A percentile compares a stretch with the other conserved stretches of the same genome.
These are phyloP conservation scores for Pyxicephalus adspersus DNA, from an alignment of 2,113 vertebrate species.

Conservation along the genomic window DNA sequence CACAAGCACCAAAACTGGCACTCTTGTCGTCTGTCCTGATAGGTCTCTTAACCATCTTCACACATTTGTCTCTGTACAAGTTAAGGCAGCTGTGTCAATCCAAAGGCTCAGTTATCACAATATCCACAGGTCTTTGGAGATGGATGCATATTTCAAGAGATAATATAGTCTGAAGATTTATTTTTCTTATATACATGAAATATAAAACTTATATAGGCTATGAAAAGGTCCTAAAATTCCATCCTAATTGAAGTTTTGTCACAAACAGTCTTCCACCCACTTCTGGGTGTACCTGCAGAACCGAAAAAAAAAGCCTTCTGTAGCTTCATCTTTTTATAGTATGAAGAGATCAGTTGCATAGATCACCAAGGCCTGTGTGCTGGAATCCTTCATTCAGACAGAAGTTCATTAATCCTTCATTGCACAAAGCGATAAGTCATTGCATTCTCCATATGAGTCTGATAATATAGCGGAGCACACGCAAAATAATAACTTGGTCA, in stretches of 20 bases:
- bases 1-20: constrained; percentile 13
- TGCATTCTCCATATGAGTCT: constrained; percentile 75
- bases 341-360: neutral
- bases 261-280: neutral
- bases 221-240: constrained; percentile 1
- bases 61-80: constrained; percentile 59
- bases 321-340: neutral
- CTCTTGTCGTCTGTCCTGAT: neutral
- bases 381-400: neutral
- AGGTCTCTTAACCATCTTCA: neutral
- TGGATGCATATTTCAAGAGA: constrained; percentile 27
- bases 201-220: constrained; percentile 3
- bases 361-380: neutral
- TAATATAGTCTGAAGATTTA: neutral
- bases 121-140: constrained; percentile 38
- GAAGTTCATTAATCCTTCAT: constrained; percentile 3
- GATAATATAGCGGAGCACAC: constrained; percentile 71
- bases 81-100: constrained; percentile 63
- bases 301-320: neutral
- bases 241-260: neutral
- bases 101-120: constrained; percentile 66
- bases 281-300: neutral
- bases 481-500: constrained; percentile 69
- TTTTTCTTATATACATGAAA: constrained; percentile 51
- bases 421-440: constrained; percentile 54